Evolutionary conservation across 2,888 invertebrate genomes (phyloP).

Genomic region (Eilema caniola): DNA sequence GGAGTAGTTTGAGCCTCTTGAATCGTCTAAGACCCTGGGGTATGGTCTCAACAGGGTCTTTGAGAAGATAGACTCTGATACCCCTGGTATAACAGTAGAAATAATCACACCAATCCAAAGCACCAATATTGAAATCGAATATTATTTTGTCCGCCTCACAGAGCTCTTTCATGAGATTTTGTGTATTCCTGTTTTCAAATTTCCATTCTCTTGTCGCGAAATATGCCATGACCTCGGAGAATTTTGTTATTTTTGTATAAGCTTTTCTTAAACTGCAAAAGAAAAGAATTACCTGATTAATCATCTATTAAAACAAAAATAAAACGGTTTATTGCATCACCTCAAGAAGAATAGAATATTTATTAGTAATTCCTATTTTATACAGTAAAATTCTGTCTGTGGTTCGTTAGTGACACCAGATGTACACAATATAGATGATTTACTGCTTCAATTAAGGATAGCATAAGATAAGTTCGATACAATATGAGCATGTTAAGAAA

Average conservation of each 20-base stretch:
- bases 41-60: slow-evolving; percentile 91
- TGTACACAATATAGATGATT: too few species aligned
- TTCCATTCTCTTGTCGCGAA: slow-evolving; percentile 92
- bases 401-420: too few species aligned
- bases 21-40: slow-evolving; percentile 85
- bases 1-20: slow-evolving; percentile 55
- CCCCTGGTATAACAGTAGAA: slow-evolving; percentile 90
- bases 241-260: slow-evolving; percentile 91
- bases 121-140: slow-evolving; percentile 89
- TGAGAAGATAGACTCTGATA: slow-evolving; percentile 90
- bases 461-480: too few species aligned
- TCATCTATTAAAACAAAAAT: too few species aligned
- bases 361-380: too few species aligned
- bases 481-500: too few species aligned
- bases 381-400: too few species aligned
- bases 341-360: too few species aligned
- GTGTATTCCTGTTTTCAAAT: slow-evolving; percentile 88
- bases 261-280: slow-evolving; percentile 89
- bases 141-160: slow-evolving; percentile 85
- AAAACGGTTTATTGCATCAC: too few species aligned
- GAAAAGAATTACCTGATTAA: not conserved
- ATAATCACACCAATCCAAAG: slow-evolving; percentile 90
- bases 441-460: too few species aligned
- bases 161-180: slow-evolving; percentile 84
- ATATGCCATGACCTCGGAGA: slow-evolving; percentile 90